Evolutionary conservation across 2,113 vertebrate genomes (phyloP).

Genomic region (Podarcis muralis): DNA sequence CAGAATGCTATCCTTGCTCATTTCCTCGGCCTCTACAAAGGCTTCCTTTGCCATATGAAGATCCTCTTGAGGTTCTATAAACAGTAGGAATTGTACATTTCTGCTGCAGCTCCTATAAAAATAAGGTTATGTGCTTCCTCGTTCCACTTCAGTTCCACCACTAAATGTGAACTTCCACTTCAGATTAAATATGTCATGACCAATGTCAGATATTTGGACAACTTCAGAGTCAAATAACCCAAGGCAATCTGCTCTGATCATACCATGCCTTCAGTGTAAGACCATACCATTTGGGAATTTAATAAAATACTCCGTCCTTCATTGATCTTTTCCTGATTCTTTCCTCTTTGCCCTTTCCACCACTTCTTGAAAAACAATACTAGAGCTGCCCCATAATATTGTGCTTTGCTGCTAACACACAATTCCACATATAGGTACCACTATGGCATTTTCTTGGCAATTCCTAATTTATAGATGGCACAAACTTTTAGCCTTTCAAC

Average conservation of each 20-base stretch:
- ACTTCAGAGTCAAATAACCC: slow-evolving; percentile 76
- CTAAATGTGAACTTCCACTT: slow-evolving; percentile 75
- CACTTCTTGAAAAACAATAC: slow-evolving; percentile 40
- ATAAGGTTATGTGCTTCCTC: slow-evolving; percentile 64
- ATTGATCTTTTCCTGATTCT: slow-evolving; percentile 71
- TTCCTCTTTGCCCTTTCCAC: slow-evolving; percentile 56
- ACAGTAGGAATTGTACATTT: slow-evolving; percentile 30
- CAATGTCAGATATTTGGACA: slow-evolving; percentile 77
- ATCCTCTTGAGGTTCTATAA: slow-evolving; percentile 36
- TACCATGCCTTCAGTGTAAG: slow-evolving; percentile 70
- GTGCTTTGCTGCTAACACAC: slow-evolving; percentile 49
- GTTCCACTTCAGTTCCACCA: slow-evolving; percentile 75
- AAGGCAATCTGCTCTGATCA: slow-evolving; percentile 76
- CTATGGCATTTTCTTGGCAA: slow-evolving; percentile 15
- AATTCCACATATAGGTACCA: slow-evolving; percentile 9
- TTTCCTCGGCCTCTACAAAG: not conserved
- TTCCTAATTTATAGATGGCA: not conserved
- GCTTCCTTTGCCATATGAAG: not conserved
- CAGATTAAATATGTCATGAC: slow-evolving; percentile 77
- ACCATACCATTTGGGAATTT: slow-evolving; percentile 68
- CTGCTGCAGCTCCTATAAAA: slow-evolving; percentile 63
- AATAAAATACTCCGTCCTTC: slow-evolving; percentile 74
- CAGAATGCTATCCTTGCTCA: not conserved
- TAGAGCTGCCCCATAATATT: slow-evolving; percentile 42
- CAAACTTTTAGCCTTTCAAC: not conserved